A percentile compares a stretch with the other conserved stretches of the same genome.
Evolutionary conservation across 2,888 invertebrate species (phyloP).

Genomic region (Patella pellucida): DNA sequence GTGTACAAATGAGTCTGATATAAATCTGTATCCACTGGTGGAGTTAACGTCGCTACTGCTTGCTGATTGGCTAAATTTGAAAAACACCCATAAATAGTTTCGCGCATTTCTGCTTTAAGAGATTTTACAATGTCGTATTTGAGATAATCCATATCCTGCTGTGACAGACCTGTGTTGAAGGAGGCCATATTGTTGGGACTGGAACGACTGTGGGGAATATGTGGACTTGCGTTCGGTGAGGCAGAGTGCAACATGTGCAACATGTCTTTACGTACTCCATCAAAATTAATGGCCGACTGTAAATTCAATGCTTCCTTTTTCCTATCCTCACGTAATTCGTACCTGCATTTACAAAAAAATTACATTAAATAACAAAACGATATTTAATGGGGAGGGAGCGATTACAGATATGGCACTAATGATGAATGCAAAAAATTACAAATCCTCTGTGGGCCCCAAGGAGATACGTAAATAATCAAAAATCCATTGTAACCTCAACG

Average conservation of each 20-base stretch:
- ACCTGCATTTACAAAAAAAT: conserved; percentile 57
- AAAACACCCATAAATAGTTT: conserved; percentile 27
- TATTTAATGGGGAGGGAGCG: no score
- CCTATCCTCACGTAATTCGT: conserved; percentile 74
- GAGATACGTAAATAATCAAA: no score
- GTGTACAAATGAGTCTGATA: conserved; percentile 71
- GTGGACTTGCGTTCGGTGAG: neutral
- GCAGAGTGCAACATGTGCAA: conserved; percentile 63
- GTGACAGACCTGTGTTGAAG: conserved; percentile 43
- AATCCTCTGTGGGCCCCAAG: no score
- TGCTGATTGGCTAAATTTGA: conserved; percentile 32
- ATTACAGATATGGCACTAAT: no score
- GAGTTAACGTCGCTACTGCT: conserved; percentile 43
- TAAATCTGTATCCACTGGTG: conserved; percentile 60
- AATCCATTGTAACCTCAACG: no score
- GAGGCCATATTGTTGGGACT: conserved; percentile 23
- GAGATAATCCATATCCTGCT: conserved; percentile 62
- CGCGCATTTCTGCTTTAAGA: conserved; percentile 56
- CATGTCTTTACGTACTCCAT: conserved; percentile 73
- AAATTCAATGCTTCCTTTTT: conserved; percentile 72
- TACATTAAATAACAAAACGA: no score
- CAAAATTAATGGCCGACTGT: conserved; percentile 70
- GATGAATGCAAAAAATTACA: no score
- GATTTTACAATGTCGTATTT: conserved; percentile 64
- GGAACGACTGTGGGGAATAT: neutral